Conservation (phyloP, 2,888 invertebrate genomes). For the Philhelius pedissequus region DNA sequence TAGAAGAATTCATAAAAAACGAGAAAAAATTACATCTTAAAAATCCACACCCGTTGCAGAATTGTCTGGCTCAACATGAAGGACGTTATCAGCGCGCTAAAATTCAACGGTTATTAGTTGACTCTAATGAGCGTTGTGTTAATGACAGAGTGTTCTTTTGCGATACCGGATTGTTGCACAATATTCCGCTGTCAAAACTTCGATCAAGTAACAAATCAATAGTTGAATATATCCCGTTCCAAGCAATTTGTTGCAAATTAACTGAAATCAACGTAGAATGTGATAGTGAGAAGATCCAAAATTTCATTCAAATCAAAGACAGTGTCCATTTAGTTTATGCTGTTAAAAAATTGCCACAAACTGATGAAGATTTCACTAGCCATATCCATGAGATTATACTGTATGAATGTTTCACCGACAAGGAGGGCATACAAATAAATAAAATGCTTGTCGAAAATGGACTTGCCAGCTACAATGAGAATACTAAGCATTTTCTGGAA, state of each 20-base stretch:
- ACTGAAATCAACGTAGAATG: slow-evolving; percentile 69
- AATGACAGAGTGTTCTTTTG: slow-evolving; percentile 47
- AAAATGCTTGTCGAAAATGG: slow-evolving; percentile 67
- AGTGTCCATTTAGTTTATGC: slow-evolving; percentile 35
- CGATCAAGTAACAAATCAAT: slow-evolving; percentile 13
- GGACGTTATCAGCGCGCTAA: slow-evolving; percentile 70
- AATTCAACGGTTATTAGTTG: slow-evolving; percentile 67
- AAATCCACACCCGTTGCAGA: slow-evolving; percentile 67
- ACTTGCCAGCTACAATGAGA: slow-evolving; percentile 63
- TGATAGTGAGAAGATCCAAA: slow-evolving; percentile 12
- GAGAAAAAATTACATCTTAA: neutral
- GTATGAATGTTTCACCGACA: slow-evolving; percentile 43
- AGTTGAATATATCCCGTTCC: slow-evolving; percentile 70
- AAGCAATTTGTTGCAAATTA: slow-evolving; percentile 70
- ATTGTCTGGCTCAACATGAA: slow-evolving; percentile 70
- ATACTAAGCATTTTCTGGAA: slow-evolving; percentile 69
- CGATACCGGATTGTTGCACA: slow-evolving; percentile 28
- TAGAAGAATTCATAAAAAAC: slow-evolving; percentile 9
- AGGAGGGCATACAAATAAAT: slow-evolving; percentile 63
- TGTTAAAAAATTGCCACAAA: slow-evolving; percentile 8
- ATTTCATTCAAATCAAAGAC: neutral
- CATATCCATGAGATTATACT: slow-evolving; percentile 37
- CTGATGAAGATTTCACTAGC: neutral
- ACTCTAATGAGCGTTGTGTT: slow-evolving; percentile 44
- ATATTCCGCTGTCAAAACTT: slow-evolving; percentile 4